Evolutionary conservation across 2,888 invertebrate genomes (phyloP).

Genomic region (Yponomeuta cagnagella): DNA sequence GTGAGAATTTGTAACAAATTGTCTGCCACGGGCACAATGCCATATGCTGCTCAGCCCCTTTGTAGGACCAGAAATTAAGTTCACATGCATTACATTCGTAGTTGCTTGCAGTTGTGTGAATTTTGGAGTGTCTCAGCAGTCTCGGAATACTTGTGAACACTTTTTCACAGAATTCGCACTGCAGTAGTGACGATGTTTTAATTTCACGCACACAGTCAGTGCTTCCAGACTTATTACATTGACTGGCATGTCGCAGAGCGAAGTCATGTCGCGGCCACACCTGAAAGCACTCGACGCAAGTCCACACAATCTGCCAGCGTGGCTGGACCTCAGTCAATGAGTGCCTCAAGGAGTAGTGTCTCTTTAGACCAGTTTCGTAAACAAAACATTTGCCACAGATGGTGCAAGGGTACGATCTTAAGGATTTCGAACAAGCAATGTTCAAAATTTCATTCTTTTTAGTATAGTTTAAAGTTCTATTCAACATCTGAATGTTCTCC

Average conservation of each 20-base stretch:
- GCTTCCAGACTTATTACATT: constrained; percentile 48
- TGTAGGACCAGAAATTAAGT: constrained; percentile 51
- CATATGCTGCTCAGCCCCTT: constrained; percentile 63
- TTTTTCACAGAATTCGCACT: constrained; percentile 69
- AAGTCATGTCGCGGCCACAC: constrained; percentile 63
- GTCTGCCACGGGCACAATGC: constrained; percentile 55
- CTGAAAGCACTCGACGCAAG: constrained; percentile 66
- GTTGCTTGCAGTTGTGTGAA: constrained; percentile 79
- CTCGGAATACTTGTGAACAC: constrained; percentile 65
- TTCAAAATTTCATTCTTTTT: constrained; percentile 62
- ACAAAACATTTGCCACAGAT: constrained; percentile 67
- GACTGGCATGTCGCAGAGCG: constrained; percentile 49
- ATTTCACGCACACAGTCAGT: constrained; percentile 52
- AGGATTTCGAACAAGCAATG: constrained; percentile 46
- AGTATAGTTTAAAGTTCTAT: constrained; percentile 60
- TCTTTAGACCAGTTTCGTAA: constrained; percentile 61
- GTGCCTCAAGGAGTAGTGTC: constrained; percentile 57
- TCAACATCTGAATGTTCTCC: constrained; percentile 67
- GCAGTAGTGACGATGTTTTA: constrained; percentile 60
- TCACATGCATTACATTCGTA: constrained; percentile 78
- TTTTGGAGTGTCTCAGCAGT: constrained; percentile 55
- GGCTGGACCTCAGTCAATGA: constrained; percentile 45
- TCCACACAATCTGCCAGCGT: constrained; percentile 68
- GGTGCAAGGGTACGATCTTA: constrained; percentile 53
- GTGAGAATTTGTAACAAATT: constrained; percentile 51